Evolutionary conservation across 2,113 vertebrate species (phyloP).

Genomic region (Nothoprocta perdicaria): DNA sequence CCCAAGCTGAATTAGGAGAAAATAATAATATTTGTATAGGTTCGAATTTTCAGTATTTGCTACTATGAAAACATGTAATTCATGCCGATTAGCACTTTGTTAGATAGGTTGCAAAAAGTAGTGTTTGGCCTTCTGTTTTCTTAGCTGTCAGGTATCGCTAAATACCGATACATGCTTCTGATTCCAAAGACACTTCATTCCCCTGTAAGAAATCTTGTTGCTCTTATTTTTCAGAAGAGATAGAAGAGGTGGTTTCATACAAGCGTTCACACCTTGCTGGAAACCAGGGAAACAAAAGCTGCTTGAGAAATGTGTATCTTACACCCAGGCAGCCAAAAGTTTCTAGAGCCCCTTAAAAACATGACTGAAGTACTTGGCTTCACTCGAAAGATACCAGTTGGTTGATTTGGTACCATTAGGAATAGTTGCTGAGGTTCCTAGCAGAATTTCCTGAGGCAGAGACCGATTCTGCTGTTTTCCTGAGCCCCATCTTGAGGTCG

Average conservation of each 20-base stretch:
- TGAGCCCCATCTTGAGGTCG: neutral
- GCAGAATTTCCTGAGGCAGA: neutral
- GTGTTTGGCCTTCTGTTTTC: neutral
- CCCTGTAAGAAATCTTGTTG: neutral
- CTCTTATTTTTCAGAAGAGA: neutral
- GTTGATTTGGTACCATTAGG: neutral
- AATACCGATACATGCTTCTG: neutral
- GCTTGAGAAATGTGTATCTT: neutral
- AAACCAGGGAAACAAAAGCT: neutral
- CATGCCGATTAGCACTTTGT: neutral
- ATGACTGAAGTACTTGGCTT: neutral
- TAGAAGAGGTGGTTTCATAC: neutral
- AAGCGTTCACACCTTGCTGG: neutral
- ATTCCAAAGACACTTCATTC: neutral
- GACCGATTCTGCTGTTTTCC: neutral
- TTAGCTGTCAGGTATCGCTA: neutral
- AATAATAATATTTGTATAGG: neutral
- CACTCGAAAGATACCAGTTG: neutral
- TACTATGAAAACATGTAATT: neutral
- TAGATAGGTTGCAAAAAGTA: neutral
- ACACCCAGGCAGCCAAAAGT: neutral
- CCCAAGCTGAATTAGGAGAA: neutral
- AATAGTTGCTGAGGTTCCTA: neutral
- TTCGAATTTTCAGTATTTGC: neutral
- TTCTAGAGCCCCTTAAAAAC: neutral